Conservation (phyloP, 2,113 vertebrate genomes). For the Passerina amoena region DNA sequence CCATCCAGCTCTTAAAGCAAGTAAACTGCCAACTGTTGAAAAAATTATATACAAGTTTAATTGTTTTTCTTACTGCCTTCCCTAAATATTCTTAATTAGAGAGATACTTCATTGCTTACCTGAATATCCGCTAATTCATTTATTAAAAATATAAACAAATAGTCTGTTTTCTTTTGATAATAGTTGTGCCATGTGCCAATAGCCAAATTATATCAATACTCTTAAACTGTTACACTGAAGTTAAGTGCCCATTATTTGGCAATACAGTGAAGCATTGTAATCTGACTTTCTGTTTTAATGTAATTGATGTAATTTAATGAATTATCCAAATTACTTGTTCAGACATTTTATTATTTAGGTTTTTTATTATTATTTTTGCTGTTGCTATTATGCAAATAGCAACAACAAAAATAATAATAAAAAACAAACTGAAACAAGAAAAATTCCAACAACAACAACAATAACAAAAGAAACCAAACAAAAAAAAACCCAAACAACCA, state of each 20-base stretch:
- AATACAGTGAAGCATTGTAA: background rate
- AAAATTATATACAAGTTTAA: background rate
- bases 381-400: background rate
- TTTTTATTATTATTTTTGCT: too few relatives aligned
- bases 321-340: background rate
- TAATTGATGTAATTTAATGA: background rate
- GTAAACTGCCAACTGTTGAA: background rate
- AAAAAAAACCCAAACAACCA: background rate
- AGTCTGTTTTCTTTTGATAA: background rate
- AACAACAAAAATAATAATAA: background rate
- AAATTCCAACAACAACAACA: background rate
- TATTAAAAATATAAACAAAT: background rate
- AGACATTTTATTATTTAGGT: background rate
- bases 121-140: background rate
- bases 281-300: background rate
- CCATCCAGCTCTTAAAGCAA: background rate
- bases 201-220: background rate
- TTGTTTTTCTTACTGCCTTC: background rate
- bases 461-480: background rate
- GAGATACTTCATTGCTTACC: background rate
- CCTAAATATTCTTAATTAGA: background rate
- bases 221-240: background rate
- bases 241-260: background rate
- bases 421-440: background rate
- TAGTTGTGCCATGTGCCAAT: background rate